These are phyloP conservation scores for Rhabdophis nuchalis DNA, from an alignment of 2,797 vertebrate species.

Conservation along the genomic window DNA sequence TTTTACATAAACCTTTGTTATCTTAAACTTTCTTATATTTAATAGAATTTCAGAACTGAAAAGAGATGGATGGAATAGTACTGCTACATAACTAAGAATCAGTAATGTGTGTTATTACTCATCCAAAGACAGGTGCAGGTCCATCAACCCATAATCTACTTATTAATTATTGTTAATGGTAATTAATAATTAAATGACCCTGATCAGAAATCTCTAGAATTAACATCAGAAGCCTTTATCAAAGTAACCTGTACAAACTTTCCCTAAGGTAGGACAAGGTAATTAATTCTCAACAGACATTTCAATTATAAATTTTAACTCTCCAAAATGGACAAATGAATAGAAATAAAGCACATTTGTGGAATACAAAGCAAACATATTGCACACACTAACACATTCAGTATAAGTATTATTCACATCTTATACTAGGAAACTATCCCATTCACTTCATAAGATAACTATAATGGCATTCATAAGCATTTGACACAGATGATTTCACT, in stretches of 20 bases:
- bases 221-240: background rate
- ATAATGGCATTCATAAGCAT: background rate
- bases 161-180: background rate
- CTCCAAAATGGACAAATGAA: background rate
- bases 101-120: background rate
- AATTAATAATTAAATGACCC: background rate
- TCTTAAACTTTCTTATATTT: background rate
- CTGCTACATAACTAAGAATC: background rate
- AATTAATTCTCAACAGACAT: background rate
- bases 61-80: background rate
- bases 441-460: background rate
- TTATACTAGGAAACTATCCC: background rate
- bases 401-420: background rate
- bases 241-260: background rate
- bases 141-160: background rate
- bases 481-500: background rate
- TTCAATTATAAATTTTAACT: background rate
- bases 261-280: background rate
- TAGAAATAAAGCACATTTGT: conserved; percentile 7
- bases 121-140: background rate
- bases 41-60: background rate
- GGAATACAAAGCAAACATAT: background rate
- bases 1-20: background rate
- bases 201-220: background rate
- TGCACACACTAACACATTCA: background rate